These are phyloP conservation scores for Eupithecia exiguata DNA, from an alignment of 2,888 invertebrate genomes.

Conservation along the genomic window DNA sequence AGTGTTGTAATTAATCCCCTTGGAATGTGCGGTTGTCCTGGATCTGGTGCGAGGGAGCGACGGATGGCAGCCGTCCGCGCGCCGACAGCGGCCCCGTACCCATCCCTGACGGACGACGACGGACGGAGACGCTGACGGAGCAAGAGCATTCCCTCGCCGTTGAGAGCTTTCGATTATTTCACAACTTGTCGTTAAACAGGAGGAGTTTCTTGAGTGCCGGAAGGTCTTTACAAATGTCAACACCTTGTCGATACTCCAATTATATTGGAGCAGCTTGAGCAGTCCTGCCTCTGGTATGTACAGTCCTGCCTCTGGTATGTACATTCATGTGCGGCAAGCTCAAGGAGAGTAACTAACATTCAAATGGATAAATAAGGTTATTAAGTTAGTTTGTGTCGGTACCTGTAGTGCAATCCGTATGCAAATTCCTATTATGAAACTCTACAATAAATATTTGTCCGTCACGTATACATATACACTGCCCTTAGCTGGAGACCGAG, in stretches of 20 bases:
- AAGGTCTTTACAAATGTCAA: not conserved
- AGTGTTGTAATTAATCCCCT: not conserved
- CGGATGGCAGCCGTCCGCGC: not conserved
- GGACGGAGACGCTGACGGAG: not conserved
- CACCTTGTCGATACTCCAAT: not conserved
- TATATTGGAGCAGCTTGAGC: not conserved
- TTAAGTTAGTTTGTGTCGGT: not conserved
- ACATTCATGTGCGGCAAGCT: not conserved
- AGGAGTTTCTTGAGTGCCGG: not conserved
- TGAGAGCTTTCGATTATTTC: not conserved
- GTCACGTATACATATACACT: not conserved
- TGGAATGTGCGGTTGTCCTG: not conserved
- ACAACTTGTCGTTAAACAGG: not conserved
- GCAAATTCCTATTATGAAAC: not conserved
- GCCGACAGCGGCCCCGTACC: not conserved
- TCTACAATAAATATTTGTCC: not conserved
- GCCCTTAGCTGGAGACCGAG: not conserved
- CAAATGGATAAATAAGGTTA: not conserved
- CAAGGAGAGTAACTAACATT: constrained; percentile 2
- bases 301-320: not conserved
- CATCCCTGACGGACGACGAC: not conserved
- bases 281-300: not conserved
- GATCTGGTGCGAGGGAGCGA: not conserved
- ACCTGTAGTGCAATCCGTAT: not conserved
- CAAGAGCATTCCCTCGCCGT: not conserved